A percentile compares a stretch with the other conserved stretches of the same genome.
Evolutionary conservation across 2,888 invertebrate species (phyloP).

Genomic region (Mythimna pallens): DNA sequence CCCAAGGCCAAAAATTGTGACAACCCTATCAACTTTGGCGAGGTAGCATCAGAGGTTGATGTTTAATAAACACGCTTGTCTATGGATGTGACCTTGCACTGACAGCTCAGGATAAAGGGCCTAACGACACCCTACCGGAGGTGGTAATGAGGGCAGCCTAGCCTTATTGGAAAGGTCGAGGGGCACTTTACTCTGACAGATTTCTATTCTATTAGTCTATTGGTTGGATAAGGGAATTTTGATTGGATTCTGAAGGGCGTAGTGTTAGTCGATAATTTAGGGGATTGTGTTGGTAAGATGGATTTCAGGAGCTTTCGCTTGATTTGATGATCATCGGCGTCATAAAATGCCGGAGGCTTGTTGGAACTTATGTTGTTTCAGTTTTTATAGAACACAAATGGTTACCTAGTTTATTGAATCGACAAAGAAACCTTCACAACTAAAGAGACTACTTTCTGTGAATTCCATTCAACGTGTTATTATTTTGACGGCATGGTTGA

Average conservation of each 20-base stretch:
- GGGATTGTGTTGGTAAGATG: not conserved
- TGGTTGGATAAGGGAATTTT: conserved; percentile 38
- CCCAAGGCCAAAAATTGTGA: too few species aligned
- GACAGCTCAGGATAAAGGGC: conserved; percentile 40
- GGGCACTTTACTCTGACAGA: conserved; percentile 28
- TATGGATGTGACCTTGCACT: conserved; percentile 35
- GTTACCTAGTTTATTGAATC: too few species aligned
- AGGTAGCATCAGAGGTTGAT: conserved; percentile 18
- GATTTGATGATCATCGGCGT: not conserved
- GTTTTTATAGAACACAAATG: not conserved
- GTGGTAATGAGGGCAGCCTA: conserved; percentile 36
- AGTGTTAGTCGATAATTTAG: conserved; percentile 7
- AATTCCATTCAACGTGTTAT: too few species aligned
- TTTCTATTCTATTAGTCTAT: conserved; percentile 23
- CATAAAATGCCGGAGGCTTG: not conserved
- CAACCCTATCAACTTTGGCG: conserved; percentile 34
- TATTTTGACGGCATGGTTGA: too few species aligned
- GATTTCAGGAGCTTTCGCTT: not conserved
- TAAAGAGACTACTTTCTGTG: too few species aligned
- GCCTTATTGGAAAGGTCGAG: conserved; percentile 51
- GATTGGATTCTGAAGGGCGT: conserved; percentile 35
- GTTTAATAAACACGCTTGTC: conserved; percentile 42
- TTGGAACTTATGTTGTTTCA: not conserved
- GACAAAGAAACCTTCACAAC: too few species aligned
- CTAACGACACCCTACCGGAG: conserved; percentile 25